These are phyloP conservation scores for Monochamus alternatus DNA, from an alignment of 2,888 invertebrate genomes.

Conservation along the genomic window DNA sequence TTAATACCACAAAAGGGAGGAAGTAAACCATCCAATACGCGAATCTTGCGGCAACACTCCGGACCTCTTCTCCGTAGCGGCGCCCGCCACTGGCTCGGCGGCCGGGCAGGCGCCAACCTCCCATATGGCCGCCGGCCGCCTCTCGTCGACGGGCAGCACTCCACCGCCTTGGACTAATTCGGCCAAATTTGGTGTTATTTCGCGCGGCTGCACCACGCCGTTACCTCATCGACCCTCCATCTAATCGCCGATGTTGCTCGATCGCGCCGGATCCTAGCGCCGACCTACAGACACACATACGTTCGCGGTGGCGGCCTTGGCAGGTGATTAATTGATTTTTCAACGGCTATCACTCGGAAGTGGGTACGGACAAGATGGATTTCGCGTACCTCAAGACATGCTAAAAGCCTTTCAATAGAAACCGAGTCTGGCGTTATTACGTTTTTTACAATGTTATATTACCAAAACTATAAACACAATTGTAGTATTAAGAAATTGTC, in stretches of 20 bases:
- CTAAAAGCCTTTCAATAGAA: too few species aligned
- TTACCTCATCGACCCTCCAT: conserved; percentile 45
- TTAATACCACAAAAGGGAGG: too few species aligned
- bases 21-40: too few species aligned
- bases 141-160: conserved; percentile 40
- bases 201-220: conserved; percentile 56
- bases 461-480: too few species aligned
- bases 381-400: too few species aligned
- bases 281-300: conserved; percentile 35
- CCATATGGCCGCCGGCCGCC: conserved; percentile 49
- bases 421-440: too few species aligned
- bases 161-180: conserved; percentile 62
- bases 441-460: too few species aligned
- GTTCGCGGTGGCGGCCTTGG: conserved; percentile 20
- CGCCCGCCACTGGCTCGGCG: conserved; percentile 9
- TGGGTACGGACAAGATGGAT: background rate
- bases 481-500: too few species aligned
- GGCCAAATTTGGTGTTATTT: conserved; percentile 62
- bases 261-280: conserved; percentile 12
- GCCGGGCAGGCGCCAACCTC: conserved; percentile 57
- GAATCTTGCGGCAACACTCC: too few species aligned
- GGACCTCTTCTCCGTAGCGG: too few species aligned
- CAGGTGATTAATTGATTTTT: conserved; percentile 33
- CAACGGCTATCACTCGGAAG: conserved; percentile 23
- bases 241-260: conserved; percentile 28